Conservation (phyloP, 2,797 vertebrate species). For the Pseudochirops corinnae region DNA sequence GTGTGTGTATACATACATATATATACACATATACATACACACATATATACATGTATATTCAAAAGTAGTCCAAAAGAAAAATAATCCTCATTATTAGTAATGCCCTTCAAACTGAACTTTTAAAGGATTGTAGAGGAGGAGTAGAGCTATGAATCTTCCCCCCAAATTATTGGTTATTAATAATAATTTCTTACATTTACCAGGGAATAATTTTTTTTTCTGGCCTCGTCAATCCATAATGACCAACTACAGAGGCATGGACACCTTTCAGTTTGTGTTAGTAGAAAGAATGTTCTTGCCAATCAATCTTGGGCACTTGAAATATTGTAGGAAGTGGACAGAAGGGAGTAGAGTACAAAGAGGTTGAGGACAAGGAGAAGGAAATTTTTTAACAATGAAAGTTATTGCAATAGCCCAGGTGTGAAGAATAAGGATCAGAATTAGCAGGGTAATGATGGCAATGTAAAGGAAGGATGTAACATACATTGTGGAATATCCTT, state of each 20-base stretch:
- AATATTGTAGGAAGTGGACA: no score
- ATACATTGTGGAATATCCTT: neutral
- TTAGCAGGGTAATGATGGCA: neutral
- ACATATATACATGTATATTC: neutral
- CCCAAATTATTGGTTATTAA: no score
- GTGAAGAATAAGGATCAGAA: neutral
- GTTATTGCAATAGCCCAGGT: neutral
- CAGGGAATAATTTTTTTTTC: no score
- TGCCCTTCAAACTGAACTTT: neutral
- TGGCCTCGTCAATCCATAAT: no score
- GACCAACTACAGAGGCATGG: no score
- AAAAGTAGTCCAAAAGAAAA: neutral
- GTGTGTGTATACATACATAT: no score
- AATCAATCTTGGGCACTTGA: no score
- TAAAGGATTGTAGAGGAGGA: neutral
- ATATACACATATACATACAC: no score
- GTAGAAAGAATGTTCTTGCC: no score
- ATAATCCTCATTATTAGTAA: neutral
- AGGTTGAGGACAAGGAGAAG: neutral
- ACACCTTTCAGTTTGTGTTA: no score
- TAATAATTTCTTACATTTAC: no score
- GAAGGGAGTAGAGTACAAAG: neutral
- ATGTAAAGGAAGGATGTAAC: neutral
- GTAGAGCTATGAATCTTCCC: no score
- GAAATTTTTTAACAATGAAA: neutral